Conservation (phyloP, 2,888 invertebrate species). For the Odontothrips loti region DNA sequence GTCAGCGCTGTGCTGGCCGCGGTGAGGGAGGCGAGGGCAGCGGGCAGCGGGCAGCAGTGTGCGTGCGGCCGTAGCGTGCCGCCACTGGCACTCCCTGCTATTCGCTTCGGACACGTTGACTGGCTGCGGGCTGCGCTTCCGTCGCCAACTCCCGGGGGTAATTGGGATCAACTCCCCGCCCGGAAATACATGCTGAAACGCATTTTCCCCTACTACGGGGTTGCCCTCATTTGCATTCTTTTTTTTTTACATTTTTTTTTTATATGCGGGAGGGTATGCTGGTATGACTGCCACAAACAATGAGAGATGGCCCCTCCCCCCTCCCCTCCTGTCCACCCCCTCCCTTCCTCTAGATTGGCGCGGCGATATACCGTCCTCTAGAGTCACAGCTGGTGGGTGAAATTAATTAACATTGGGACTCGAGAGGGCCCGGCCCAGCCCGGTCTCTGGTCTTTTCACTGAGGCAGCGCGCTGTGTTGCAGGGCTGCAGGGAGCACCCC, state of each 20-base stretch:
- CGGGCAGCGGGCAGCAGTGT: too few relatives aligned
- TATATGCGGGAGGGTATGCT: not conserved
- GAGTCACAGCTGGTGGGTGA: conserved; percentile 13
- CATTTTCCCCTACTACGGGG: not conserved
- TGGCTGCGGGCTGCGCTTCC: not conserved
- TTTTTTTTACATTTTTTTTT: not conserved
- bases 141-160: not conserved
- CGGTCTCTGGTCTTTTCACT: not conserved
- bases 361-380: not conserved
- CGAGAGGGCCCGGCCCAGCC: not conserved
- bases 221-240: not conserved
- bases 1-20: too few relatives aligned
- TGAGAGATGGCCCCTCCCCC: not conserved
- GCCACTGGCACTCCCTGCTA: too few relatives aligned
- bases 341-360: not conserved
- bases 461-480: not conserved
- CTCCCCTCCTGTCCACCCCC: not conserved
- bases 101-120: not conserved
- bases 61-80: too few relatives aligned
- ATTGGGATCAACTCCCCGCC: not conserved
- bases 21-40: too few relatives aligned
- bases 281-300: conserved; percentile 24
- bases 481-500: not conserved
- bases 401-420: conserved; percentile 25
- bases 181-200: not conserved